phyloP scores from a whole-genome alignment of 2,797 vertebrate species.

The Sebastes diploproa region DNA sequence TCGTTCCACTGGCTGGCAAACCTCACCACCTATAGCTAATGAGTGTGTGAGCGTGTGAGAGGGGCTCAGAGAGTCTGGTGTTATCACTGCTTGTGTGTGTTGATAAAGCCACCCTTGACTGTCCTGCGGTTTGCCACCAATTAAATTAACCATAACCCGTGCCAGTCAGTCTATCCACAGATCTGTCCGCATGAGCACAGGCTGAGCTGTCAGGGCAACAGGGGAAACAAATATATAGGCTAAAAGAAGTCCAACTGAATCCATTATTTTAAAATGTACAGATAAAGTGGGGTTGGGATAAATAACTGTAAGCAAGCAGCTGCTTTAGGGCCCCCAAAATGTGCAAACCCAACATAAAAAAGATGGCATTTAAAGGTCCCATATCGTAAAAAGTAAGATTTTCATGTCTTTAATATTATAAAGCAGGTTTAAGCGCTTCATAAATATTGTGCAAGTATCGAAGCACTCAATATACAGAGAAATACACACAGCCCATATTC shows the following conservation, averaged over 20 bases:
- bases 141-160: neutral
- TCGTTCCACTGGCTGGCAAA: conserved; percentile 4
- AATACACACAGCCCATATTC: no score
- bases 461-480: no score
- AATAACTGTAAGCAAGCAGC: neutral
- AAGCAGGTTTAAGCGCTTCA: no score
- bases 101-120: conserved; percentile 18
- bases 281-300: neutral
- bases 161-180: conserved; percentile 14
- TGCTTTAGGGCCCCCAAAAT: neutral
- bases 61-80: neutral
- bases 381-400: no score
- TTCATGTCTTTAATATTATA: no score
- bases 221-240: neutral
- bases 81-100: conserved; percentile 21
- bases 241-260: neutral
- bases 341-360: neutral
- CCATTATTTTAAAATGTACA: neutral
- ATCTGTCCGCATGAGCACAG: neutral
- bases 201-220: neutral
- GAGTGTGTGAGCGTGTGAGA: neutral
- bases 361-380: no score
- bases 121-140: conserved; percentile 27
- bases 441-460: no score
- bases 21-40: neutral